Evolutionary conservation across 2,113 vertebrate species (phyloP).

Genomic region (Parotia lawesii): DNA sequence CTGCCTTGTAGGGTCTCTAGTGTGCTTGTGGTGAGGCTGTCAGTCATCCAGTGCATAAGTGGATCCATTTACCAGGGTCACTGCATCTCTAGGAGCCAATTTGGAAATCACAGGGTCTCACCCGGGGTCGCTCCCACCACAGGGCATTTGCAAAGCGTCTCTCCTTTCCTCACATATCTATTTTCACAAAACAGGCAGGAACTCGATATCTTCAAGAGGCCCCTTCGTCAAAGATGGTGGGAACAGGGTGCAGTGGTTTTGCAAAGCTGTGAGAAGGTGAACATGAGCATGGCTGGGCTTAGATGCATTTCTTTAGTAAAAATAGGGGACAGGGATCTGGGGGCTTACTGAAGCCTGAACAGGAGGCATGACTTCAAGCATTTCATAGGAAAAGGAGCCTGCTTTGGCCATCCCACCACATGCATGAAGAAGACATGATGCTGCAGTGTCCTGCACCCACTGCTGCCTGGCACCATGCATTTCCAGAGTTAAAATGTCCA

Average conservation of each 20-base stretch:
- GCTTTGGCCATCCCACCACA: neutral
- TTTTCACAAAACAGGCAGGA: constrained; percentile 59
- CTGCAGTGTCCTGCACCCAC: neutral
- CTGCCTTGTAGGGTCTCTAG: neutral
- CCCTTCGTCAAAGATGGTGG: neutral
- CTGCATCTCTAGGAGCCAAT: neutral
- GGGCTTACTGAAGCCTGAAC: neutral
- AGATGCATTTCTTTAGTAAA: neutral
- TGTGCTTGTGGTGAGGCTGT: neutral
- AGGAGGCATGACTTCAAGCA: neutral
- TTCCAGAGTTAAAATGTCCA: neutral
- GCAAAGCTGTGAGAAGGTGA: neutral
- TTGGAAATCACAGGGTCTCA: constrained; percentile 48
- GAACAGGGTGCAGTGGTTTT: neutral
- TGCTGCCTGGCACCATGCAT: neutral
- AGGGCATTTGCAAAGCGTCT: neutral
- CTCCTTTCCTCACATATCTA: constrained; percentile 50
- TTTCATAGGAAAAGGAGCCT: neutral
- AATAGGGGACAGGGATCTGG: neutral
- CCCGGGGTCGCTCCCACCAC: accelerated
- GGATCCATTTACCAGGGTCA: neutral
- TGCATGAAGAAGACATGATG: neutral
- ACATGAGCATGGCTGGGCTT: neutral
- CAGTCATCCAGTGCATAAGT: neutral
- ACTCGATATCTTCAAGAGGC: constrained; percentile 14